phyloP scores from a whole-genome alignment of 1,140 invertebrate genomes.

The Ceratina japonica region DNA sequence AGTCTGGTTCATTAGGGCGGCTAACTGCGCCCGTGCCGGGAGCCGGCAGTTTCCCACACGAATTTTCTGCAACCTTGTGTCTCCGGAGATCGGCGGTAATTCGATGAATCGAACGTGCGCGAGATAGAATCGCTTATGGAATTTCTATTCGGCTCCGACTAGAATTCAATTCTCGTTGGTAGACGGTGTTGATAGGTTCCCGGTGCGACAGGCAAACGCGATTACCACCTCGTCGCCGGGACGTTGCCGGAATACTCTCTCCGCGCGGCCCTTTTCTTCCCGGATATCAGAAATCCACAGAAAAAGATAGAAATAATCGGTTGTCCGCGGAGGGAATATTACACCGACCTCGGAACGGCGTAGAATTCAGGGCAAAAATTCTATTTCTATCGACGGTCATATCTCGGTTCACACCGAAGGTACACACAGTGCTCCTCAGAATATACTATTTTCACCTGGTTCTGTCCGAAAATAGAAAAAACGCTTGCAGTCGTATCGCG shows the following conservation, averaged over 20 bases:
- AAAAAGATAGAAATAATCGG: background rate
- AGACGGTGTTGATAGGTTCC: conserved; percentile 13
- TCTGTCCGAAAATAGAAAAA: conserved; percentile 4
- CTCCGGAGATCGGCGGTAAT: background rate
- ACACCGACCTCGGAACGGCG: too few species aligned
- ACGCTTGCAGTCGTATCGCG: background rate
- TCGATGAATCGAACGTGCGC: conserved; percentile 1
- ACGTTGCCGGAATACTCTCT: conserved; percentile 7
- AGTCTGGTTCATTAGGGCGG: conserved; percentile 52
- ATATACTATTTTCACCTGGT: background rate
- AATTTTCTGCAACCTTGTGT: conserved; percentile 5
- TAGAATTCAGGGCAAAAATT: background rate
- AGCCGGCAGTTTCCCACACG: conserved; percentile 10
- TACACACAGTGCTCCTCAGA: background rate
- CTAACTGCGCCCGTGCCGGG: conserved; percentile 6
- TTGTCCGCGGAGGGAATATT: background rate
- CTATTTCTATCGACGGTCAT: background rate
- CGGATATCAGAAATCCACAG: too few species aligned
- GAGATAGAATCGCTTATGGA: background rate
- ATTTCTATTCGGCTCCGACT: background rate
- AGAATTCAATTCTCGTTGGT: background rate
- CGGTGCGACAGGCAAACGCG: background rate
- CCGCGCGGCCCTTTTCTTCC: too few species aligned
- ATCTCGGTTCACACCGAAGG: background rate
- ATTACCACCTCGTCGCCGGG: conserved; percentile 6